Base-by-base conservation (phyloP, 1,140 invertebrate species). In the Zaprionus inermis region DNA sequence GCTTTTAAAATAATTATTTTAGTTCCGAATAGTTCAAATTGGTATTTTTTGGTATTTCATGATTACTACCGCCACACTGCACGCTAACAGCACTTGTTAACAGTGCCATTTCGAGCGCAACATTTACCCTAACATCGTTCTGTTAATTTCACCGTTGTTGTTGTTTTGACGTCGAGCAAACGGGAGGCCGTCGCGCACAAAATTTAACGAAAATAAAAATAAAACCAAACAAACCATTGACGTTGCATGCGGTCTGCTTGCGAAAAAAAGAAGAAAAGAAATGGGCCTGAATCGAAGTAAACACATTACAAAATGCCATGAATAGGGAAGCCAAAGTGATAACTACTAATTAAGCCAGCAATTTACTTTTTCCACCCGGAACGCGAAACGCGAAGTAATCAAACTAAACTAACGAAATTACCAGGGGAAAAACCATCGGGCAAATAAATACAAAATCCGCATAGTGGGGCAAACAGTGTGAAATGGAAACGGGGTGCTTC, bases 401-500 rank as follows among this genome's bases (percentile, higher is more conserved):
- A 68, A 49, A 56, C 6, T 57, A 69, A n/a, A 28, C 49, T 54
- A 46, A 68, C 57, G 49, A 70, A 55, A 44, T 63, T 34, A 69
- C 14, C 52, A 32, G 36, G 49, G 30, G n/a, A 67, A 68, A 52
- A 72, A 38, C 59, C 60, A 72, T 16, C 38, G 14, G 44, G 57
- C 52, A 51, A 66, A 65, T 59, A 65, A 30, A 44, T 51, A 44
- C 36, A n/a, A 38, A 38, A 38, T 38, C 36, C 36, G 36, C 16
- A 63, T 58, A 59, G 44, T 22, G 36, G 55, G 52, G 38, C 34
- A 69, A 74, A 36, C 16, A 22, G 58, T 70, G 72, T 63, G 72
- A 84, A 83, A 85, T 83, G 81, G 81, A 81, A 79, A 76, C 55
- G 52, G 54, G 18, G 22, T 64, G 64, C 52, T 74, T 78, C 57